These are phyloP conservation scores for Netelia inedita DNA, from an alignment of 2,888 invertebrate species.

Conservation along the genomic window DNA sequence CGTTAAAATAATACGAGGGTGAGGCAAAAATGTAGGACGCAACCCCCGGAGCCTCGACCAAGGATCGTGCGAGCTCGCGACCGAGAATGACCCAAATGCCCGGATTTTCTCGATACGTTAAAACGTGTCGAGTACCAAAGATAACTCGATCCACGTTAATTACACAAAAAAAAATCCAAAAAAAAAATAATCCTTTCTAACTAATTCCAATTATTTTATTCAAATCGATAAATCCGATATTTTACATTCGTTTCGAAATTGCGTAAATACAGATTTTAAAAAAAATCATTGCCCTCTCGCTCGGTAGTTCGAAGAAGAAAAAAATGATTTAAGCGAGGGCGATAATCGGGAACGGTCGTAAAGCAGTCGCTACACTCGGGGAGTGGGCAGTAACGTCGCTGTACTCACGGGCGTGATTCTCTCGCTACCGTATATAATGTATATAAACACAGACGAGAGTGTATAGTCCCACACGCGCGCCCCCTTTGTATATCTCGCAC, in stretches of 20 bases:
- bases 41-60: slow-evolving; percentile 4
- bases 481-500: not conserved
- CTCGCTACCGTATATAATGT: not conserved
- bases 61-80: not conserved
- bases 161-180: too few relatives aligned
- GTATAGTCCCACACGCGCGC: too few relatives aligned
- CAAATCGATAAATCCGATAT: too few relatives aligned
- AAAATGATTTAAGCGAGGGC: not conserved
- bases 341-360: not conserved
- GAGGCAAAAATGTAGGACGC: not conserved
- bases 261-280: not conserved
- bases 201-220: too few relatives aligned
- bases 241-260: too few relatives aligned
- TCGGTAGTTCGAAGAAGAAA: not conserved
- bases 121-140: not conserved
- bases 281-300: not conserved
- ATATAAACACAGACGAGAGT: not conserved
- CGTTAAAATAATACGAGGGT: not conserved
- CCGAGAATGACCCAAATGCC: not conserved
- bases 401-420: slow-evolving; percentile 10
- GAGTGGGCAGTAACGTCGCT: slow-evolving; percentile 1
- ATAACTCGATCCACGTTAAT: not conserved
- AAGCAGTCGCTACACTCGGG: not conserved
- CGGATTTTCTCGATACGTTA: not conserved
- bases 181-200: too few relatives aligned